These are phyloP conservation scores for Lampris megalopsis DNA, from an alignment of 2,113 vertebrate species.

Conservation along the genomic window DNA sequence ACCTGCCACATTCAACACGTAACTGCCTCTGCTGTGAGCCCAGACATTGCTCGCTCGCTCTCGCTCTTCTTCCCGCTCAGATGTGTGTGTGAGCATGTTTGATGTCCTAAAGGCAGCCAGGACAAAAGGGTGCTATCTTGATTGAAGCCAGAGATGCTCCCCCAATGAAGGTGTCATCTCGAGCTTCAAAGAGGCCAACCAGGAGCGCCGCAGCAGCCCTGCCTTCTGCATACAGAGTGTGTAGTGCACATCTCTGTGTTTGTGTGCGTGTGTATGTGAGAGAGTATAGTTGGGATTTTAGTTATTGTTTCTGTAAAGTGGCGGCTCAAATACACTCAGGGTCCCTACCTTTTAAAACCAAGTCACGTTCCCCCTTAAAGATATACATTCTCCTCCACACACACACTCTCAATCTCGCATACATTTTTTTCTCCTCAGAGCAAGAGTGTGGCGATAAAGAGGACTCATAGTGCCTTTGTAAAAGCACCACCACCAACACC, in stretches of 20 bases:
- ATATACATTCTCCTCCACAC: neutral
- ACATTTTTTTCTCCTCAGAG: neutral
- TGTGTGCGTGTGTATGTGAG: neutral
- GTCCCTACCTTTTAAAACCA: neutral
- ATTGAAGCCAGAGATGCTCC: neutral
- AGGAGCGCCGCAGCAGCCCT: neutral
- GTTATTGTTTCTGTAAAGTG: neutral
- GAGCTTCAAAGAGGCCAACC: neutral
- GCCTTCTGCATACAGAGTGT: constrained; percentile 7
- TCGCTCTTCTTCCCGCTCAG: neutral
- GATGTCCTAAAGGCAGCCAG: neutral
- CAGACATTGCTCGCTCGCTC: neutral
- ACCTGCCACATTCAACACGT: neutral
- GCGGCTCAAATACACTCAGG: neutral
- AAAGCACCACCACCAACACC: neutral
- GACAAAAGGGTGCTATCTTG: neutral
- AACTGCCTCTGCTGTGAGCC: too few species aligned
- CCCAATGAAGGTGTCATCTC: constrained; percentile 11
- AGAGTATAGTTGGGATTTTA: neutral
- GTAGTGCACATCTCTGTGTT: neutral
- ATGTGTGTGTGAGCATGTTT: neutral
- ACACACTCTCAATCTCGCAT: neutral
- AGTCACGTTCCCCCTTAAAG: constrained; percentile 9
- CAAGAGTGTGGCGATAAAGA: neutral
- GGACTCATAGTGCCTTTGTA: neutral